These are phyloP conservation scores for Dolichallabes microphthalmus DNA, from an alignment of 2,113 vertebrate genomes.

Conservation along the genomic window DNA sequence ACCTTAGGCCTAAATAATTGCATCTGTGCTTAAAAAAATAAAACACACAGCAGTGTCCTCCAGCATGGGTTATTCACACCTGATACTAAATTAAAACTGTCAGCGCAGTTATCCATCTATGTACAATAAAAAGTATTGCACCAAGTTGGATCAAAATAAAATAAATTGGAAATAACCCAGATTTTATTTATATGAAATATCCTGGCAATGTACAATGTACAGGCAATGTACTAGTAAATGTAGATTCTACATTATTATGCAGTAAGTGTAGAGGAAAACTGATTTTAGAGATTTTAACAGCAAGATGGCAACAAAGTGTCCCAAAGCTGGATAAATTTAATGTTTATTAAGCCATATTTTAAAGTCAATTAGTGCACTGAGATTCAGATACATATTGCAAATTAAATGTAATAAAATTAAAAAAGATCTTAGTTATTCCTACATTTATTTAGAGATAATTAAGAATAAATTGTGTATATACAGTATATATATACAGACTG, in stretches of 20 bases:
- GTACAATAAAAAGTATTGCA: background rate
- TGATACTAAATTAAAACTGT: slow-evolving; percentile 7
- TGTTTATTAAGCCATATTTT: background rate
- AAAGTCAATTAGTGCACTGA: background rate
- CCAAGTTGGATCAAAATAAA: background rate
- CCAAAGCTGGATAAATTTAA: background rate
- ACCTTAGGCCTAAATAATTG: slow-evolving; percentile 24
- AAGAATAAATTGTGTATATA: no score
- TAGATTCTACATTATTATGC: background rate
- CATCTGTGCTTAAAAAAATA: slow-evolving; percentile 22
- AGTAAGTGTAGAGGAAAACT: background rate
- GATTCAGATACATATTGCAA: background rate
- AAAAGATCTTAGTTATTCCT: background rate
- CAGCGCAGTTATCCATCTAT: slow-evolving; percentile 1
- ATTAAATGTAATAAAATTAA: background rate
- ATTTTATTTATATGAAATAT: background rate
- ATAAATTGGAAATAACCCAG: background rate
- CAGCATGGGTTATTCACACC: slow-evolving; percentile 6
- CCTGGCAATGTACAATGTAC: no score
- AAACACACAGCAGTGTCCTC: slow-evolving; percentile 18
- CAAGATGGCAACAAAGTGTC: background rate
- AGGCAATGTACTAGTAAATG: background rate
- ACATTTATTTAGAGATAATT: no score
- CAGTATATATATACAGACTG: no score
- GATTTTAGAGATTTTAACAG: background rate